These are phyloP conservation scores for Hippocampus abdominalis DNA, from an alignment of 2,113 vertebrate species.

Conservation along the genomic window DNA sequence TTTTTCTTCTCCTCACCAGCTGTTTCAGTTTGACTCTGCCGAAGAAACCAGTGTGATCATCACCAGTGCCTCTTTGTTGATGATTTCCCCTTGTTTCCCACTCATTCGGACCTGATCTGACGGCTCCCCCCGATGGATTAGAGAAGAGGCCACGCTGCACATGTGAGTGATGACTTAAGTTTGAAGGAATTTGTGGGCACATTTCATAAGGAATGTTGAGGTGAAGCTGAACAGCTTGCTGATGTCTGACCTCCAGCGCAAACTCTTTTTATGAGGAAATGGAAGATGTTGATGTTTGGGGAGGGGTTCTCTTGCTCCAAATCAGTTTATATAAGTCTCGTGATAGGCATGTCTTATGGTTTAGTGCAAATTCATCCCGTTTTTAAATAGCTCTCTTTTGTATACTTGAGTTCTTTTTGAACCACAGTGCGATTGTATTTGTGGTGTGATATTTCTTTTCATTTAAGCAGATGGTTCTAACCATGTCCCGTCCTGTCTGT, in stretches of 20 bases:
- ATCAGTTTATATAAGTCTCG: neutral
- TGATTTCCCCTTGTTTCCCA: neutral
- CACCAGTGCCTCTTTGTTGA: neutral
- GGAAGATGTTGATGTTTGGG: slow-evolving; percentile 1
- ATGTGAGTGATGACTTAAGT: slow-evolving; percentile 23
- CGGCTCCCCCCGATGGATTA: slow-evolving; percentile 30
- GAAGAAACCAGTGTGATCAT: neutral
- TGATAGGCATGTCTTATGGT: neutral
- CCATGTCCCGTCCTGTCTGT: slow-evolving; percentile 4
- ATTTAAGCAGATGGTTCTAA: neutral
- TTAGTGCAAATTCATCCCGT: neutral
- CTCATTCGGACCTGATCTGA: slow-evolving; percentile 4
- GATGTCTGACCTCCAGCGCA: slow-evolving; percentile 8
- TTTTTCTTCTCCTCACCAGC: neutral
- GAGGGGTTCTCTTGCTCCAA: neutral
- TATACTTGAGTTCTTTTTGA: neutral
- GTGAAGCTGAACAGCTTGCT: slow-evolving; percentile 35
- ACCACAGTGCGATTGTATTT: too few relatives aligned
- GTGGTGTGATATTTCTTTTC: neutral
- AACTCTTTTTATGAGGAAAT: neutral
- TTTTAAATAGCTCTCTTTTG: neutral
- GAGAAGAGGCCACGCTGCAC: slow-evolving; percentile 1
- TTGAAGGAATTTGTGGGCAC: neutral
- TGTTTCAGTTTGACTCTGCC: slow-evolving; percentile 19
- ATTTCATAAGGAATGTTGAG: neutral